Base-by-base conservation (phyloP, 2,113 vertebrate genomes). In the Sporophila hypoxantha region DNA sequence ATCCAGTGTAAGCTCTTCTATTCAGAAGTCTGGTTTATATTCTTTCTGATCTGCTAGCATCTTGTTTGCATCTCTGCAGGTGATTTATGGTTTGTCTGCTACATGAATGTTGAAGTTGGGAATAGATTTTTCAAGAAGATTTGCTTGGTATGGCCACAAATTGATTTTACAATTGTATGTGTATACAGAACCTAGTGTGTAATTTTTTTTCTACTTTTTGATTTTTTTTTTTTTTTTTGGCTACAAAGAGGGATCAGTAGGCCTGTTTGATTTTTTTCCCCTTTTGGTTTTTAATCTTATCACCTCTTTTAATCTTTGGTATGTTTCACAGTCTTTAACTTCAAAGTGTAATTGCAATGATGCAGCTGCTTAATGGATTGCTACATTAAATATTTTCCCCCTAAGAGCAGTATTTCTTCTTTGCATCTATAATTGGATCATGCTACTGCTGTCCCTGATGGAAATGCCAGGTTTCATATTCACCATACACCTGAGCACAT, bases 341-440 rank as follows among this genome's bases (percentile, higher is more conserved):
- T 95, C 95, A 94, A 96, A 95, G 92, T 92, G 62, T 60, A 85
- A 93, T 93, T 95, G 77, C 85, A 94, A 47, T 53, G 83, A 86
- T 95, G 56, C 81, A 88, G 77, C 73, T 70, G 76, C 85, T 80
- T 87, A 90, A 94, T 95, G 88, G 84, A 96, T 96, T 90, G 74
- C 44, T 91, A 57, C 78, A 60, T 92, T 92, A 95, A 93, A 67
- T 91, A 93, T 95, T 86, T 93, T 55, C 79, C 88, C 74, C 91
- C 65, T 53, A 92, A 96, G 87, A 95, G 64, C 41, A 37, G 36
- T 94, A 81, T 95, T 95, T 96, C 94, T 93, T 95, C 80, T 93
- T 91, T 88, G 67, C 89, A 74, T 87, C 69, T 73, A 30, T 94
- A 93, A 96, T 95, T 95, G 94, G 93, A 92, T 94, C 91, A 69